phyloP scores from a whole-genome alignment of 2,797 vertebrate genomes.

The Melanitta fusca region DNA sequence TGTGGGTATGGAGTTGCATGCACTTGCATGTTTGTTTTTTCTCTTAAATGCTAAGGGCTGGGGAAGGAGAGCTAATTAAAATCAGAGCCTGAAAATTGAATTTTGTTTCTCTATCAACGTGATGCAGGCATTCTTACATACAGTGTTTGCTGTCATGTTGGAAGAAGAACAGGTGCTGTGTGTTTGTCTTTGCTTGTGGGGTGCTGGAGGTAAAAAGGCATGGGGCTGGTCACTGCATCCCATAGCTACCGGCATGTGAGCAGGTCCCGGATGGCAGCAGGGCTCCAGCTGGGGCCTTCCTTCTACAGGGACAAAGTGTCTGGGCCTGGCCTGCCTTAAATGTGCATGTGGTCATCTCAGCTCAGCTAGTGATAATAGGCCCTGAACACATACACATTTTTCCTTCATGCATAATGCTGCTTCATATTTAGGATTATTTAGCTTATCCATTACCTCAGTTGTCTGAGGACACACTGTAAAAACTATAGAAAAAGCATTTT shows the following conservation, averaged over 20 bases:
- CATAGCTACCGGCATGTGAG: accelerated
- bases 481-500: constrained; percentile 57
- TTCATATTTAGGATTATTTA: constrained; percentile 65
- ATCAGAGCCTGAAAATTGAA: neutral
- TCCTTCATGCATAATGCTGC: constrained; percentile 43
- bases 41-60: neutral
- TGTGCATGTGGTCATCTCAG: constrained; percentile 8
- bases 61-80: neutral
- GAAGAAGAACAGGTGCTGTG: neutral
- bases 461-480: constrained; percentile 65
- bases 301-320: neutral
- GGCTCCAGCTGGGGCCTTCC: neutral
- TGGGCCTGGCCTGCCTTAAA: constrained; percentile 35
- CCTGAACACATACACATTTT: neutral
- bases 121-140: neutral
- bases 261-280: neutral
- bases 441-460: constrained; percentile 68
- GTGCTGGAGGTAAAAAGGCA: neutral
- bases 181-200: neutral
- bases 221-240: neutral
- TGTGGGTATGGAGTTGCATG: neutral
- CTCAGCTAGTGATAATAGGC: constrained; percentile 9
- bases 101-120: neutral
- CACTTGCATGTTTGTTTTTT: neutral
- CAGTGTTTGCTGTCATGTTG: neutral